Conservation (phyloP, 2,113 vertebrate species). For the Pedionomus torquatus region DNA sequence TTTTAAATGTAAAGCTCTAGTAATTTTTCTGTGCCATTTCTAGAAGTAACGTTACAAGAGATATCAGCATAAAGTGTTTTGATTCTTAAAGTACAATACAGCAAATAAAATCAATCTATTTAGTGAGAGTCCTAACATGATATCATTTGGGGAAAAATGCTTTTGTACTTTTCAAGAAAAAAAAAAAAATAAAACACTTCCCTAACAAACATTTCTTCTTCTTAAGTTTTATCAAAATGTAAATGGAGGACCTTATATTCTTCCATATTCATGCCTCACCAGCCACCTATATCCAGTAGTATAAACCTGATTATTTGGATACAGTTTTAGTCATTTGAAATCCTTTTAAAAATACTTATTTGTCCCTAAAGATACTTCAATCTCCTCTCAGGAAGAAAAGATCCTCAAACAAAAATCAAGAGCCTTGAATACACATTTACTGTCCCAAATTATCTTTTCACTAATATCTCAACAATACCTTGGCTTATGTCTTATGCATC, state of each 20-base stretch:
- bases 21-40: neutral
- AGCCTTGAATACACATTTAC: neutral
- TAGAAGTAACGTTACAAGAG: neutral
- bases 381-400: neutral
- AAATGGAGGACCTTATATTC: neutral
- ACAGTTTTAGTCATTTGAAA: neutral
- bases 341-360: neutral
- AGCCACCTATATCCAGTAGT: neutral
- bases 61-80: neutral
- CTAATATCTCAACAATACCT: neutral
- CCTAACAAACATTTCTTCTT: neutral
- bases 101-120: neutral
- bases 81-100: neutral
- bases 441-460: neutral
- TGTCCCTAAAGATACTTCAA: neutral
- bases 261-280: neutral
- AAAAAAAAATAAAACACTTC: neutral
- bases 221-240: neutral
- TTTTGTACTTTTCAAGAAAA: neutral
- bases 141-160: rapidly evolving
- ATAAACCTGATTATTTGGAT: neutral
- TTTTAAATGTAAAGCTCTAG: neutral
- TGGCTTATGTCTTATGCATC: neutral
- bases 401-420: neutral
- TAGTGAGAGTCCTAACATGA: neutral